phyloP scores from a whole-genome alignment of 2,797 vertebrate genomes.

The Kryptopterus vitreolus region DNA sequence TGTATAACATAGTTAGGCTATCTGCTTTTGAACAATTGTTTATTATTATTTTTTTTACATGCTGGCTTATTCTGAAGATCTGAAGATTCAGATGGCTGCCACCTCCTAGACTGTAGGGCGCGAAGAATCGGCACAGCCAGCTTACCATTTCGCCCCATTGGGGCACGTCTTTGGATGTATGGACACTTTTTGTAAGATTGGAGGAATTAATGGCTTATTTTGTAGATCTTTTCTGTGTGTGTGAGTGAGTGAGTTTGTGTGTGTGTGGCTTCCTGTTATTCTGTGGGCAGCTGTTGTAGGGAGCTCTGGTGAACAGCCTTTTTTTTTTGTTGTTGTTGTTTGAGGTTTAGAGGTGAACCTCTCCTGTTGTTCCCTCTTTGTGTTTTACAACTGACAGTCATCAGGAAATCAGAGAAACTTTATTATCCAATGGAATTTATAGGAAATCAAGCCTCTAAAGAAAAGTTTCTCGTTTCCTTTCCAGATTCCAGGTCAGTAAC shows the following conservation, averaged over 20 bases:
- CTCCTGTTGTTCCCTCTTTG: constrained; percentile 68
- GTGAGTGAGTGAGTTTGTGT: constrained; percentile 59
- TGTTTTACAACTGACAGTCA: constrained; percentile 75
- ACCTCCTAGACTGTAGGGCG: constrained; percentile 40
- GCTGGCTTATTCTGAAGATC: constrained; percentile 65
- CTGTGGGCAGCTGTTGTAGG: constrained; percentile 83
- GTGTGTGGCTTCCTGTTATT: constrained; percentile 82
- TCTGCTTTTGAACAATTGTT: constrained; percentile 54
- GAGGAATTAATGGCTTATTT: constrained; percentile 62
- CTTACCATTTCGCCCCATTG: constrained; percentile 52
- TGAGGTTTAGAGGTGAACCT: constrained; percentile 80
- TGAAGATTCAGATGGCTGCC: constrained; percentile 66
- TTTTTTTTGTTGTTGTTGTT: constrained; percentile 52
- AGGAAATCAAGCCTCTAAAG: constrained; percentile 59
- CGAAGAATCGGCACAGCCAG: constrained; percentile 48
- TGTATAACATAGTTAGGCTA: constrained; percentile 66
- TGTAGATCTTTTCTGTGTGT: constrained; percentile 64
- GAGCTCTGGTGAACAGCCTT: constrained; percentile 74
- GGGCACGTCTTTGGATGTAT: constrained; percentile 65
- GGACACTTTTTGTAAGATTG: constrained; percentile 66
- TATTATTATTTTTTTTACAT: constrained; percentile 63
- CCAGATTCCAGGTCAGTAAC: constrained; percentile 75
- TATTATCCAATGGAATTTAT: constrained; percentile 68
- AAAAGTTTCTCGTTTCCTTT: constrained; percentile 77
- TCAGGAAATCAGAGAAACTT: constrained; percentile 69